Percentiles rank a stretch among this genome's conserved stretches.
These are phyloP conservation scores for Aphelocoma californica DNA, from an alignment of 2,797 vertebrate genomes.

Conservation along the genomic window DNA sequence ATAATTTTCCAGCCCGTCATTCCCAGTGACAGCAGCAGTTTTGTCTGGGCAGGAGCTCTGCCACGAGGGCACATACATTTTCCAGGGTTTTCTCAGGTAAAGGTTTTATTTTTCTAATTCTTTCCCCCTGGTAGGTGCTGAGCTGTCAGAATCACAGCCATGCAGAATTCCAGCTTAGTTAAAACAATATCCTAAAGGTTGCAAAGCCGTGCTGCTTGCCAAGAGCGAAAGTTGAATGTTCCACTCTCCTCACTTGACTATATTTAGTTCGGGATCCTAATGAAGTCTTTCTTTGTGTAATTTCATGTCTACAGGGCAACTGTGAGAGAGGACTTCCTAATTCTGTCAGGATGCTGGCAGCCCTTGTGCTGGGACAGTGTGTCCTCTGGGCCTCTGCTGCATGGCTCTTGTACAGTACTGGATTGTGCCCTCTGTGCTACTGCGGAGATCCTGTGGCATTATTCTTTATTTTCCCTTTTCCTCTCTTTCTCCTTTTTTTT, in stretches of 20 bases:
- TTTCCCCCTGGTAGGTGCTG: conserved; percentile 19
- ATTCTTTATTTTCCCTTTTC: not conserved
- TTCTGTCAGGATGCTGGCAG: conserved; percentile 66
- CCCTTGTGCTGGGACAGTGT: not conserved
- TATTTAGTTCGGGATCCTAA: conserved; percentile 65
- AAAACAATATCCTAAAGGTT: conserved; percentile 67
- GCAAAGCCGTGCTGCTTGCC: conserved; percentile 25
- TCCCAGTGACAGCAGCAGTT: conserved; percentile 44
- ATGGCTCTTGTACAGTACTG: not conserved
- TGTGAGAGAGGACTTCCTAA: conserved; percentile 61
- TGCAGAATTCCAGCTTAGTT: conserved; percentile 48
- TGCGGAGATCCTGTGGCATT: not conserved
- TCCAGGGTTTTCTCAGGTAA: conserved; percentile 48
- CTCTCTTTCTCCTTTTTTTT: not conserved
- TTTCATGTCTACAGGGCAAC: conserved; percentile 60
- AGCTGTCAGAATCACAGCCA: conserved; percentile 32
- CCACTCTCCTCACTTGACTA: conserved; percentile 51
- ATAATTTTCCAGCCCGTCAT: conserved; percentile 5
- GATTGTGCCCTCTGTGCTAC: not conserved
- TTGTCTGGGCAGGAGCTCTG: conserved; percentile 16
- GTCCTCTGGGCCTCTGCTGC: not conserved
- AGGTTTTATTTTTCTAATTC: conserved; percentile 8
- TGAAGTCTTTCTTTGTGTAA: conserved; percentile 68
- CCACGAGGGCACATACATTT: conserved; percentile 9
- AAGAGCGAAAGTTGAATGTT: conserved; percentile 64